phyloP scores from a whole-genome alignment of 2,113 vertebrate genomes.

The Pandion haliaetus region DNA sequence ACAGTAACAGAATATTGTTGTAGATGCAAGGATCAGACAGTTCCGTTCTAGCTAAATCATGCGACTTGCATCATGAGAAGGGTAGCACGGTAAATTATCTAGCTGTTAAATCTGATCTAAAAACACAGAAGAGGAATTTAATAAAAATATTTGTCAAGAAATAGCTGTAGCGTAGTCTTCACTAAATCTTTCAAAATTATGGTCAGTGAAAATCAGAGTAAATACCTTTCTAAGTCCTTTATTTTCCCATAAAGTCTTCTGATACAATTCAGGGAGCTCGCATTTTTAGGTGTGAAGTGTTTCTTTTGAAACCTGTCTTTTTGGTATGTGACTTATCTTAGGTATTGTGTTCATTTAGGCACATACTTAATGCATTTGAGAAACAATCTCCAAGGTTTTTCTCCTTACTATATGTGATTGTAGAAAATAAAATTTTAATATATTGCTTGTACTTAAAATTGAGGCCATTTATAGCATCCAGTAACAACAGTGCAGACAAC shows the following conservation, averaged over 20 bases:
- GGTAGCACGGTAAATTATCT: background rate
- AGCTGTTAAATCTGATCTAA: background rate
- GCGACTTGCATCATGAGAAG: background rate
- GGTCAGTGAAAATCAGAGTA: background rate
- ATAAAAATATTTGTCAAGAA: background rate
- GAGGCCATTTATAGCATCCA: background rate
- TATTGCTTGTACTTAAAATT: background rate
- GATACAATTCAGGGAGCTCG: fast-evolving
- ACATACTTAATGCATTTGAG: background rate
- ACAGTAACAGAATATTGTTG: background rate
- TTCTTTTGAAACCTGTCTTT: background rate
- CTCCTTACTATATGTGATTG: background rate
- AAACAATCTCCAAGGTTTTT: background rate
- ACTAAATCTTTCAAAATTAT: background rate
- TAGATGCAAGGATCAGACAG: background rate
- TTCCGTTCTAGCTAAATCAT: background rate
- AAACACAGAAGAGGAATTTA: background rate
- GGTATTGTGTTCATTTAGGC: background rate
- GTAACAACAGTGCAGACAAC: background rate
- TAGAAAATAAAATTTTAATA: background rate
- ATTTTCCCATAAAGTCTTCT: background rate
- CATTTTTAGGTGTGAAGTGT: background rate
- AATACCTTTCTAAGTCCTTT: background rate
- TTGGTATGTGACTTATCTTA: background rate
- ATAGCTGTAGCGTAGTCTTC: background rate